These are phyloP conservation scores for Cryptocephalus moraei DNA, from an alignment of 2,888 invertebrate species.

Conservation along the genomic window DNA sequence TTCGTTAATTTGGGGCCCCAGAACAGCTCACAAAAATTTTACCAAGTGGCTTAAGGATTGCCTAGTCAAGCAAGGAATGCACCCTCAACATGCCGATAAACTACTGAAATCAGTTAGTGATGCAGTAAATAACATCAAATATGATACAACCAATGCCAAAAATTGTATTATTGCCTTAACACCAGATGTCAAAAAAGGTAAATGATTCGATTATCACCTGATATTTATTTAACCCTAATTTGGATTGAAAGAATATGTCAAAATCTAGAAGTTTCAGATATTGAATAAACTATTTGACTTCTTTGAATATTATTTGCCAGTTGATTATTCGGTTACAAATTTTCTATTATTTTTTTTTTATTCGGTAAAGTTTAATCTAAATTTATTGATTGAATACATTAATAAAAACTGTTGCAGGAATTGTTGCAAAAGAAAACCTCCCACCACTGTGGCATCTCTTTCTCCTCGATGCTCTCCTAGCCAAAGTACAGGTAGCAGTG, in stretches of 20 bases:
- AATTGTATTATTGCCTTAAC: constrained; percentile 46
- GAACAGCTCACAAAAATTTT: constrained; percentile 74
- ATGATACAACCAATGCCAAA: constrained; percentile 51
- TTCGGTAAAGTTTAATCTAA: no score
- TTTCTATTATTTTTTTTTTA: no score
- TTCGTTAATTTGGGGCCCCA: constrained; percentile 81
- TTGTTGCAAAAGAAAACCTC: constrained; percentile 38
- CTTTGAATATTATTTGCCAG: neutral
- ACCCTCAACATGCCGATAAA: constrained; percentile 67
- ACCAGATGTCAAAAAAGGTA: constrained; percentile 39
- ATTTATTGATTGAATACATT: neutral
- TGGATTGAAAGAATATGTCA: no score
- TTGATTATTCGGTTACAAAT: no score
- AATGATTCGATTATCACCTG: neutral
- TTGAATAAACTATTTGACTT: neutral
- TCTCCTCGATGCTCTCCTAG: constrained; percentile 65
- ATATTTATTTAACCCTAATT: no score
- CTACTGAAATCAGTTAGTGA: constrained; percentile 62
- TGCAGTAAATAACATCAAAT: constrained; percentile 53
- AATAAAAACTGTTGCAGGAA: constrained; percentile 15
- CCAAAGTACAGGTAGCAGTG: constrained; percentile 58
- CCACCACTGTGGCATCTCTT: constrained; percentile 67
- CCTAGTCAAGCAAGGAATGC: constrained; percentile 79
- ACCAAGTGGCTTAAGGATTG: constrained; percentile 87
- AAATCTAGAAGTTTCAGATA: no score